These are phyloP conservation scores for Aviceda subcristata DNA, from an alignment of 2,113 vertebrate species.

Conservation along the genomic window DNA sequence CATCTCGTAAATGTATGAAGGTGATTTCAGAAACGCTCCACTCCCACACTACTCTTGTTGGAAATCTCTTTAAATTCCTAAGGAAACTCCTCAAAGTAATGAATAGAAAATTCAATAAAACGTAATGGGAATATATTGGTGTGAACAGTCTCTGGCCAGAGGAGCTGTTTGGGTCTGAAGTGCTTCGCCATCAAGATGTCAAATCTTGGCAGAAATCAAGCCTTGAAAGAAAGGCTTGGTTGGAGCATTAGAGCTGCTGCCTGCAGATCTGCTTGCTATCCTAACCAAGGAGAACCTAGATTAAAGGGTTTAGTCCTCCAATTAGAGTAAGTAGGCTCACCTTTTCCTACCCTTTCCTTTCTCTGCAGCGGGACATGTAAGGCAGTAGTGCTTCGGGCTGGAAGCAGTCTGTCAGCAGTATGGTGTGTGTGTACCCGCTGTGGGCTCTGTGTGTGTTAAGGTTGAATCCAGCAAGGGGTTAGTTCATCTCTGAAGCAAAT, in stretches of 20 bases:
- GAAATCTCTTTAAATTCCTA: background rate
- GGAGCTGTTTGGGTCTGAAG: background rate
- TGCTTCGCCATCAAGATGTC: fast-evolving
- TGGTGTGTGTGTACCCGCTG: fast-evolving
- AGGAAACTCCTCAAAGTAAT: background rate
- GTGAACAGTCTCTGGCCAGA: fast-evolving
- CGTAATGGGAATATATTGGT: no score
- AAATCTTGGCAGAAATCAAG: background rate
- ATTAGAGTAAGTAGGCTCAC: background rate
- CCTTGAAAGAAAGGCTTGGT: background rate
- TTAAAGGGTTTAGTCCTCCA: background rate
- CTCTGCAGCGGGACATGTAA: background rate
- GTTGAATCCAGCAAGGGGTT: background rate
- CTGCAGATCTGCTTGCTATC: background rate
- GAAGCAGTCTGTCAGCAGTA: no score
- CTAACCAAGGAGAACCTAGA: background rate
- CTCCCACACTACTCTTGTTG: fast-evolving
- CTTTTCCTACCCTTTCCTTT: background rate
- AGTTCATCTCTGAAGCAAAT: background rate
- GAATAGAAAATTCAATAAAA: no score
- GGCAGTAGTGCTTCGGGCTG: no score
- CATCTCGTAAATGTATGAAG: fast-evolving
- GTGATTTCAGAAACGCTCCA: no score
- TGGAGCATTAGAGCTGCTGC: background rate
- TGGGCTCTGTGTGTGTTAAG: background rate